Conservation (phyloP, 2,113 vertebrate species). For the Thomomys bottae region DNA sequence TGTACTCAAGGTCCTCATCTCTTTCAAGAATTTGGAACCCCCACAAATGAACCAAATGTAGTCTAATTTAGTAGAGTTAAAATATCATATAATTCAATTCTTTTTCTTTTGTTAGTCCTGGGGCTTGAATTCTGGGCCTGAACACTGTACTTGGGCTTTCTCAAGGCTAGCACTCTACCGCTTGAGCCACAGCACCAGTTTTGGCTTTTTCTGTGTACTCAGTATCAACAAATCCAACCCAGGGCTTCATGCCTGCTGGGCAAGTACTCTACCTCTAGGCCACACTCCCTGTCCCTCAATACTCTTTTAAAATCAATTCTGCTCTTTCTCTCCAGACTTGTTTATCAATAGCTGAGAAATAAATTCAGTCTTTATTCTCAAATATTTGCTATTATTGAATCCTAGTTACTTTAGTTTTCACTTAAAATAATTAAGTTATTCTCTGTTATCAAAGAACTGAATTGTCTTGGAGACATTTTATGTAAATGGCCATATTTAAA, state of each 20-base stretch:
- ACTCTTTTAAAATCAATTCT: neutral
- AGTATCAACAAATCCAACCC: too few species aligned
- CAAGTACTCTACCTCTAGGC: too few species aligned
- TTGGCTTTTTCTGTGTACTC: too few species aligned
- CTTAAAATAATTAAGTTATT: neutral
- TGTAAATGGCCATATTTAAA: neutral
- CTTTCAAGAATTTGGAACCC: neutral
- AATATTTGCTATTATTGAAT: neutral
- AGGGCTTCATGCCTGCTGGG: too few species aligned
- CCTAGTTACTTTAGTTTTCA: neutral
- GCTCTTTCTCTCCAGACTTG: neutral
- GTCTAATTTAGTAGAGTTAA: constrained; percentile 22
- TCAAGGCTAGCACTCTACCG: too few species aligned
- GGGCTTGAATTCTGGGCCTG: too few species aligned
- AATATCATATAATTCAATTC: neutral
- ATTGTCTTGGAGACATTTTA: constrained; percentile 26
- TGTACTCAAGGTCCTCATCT: constrained; percentile 13
- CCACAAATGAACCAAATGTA: neutral
- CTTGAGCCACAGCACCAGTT: too few species aligned
- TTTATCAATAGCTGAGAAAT: constrained; percentile 4
- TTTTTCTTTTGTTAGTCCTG: too few species aligned
- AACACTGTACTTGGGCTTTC: too few species aligned
- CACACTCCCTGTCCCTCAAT: too few species aligned
- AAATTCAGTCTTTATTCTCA: neutral
- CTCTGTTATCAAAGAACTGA: neutral